Percentiles rank a stretch among this genome's conserved stretches.
These are phyloP conservation scores for Abscondita cerata DNA, from an alignment of 2,888 invertebrate species.

Conservation along the genomic window DNA sequence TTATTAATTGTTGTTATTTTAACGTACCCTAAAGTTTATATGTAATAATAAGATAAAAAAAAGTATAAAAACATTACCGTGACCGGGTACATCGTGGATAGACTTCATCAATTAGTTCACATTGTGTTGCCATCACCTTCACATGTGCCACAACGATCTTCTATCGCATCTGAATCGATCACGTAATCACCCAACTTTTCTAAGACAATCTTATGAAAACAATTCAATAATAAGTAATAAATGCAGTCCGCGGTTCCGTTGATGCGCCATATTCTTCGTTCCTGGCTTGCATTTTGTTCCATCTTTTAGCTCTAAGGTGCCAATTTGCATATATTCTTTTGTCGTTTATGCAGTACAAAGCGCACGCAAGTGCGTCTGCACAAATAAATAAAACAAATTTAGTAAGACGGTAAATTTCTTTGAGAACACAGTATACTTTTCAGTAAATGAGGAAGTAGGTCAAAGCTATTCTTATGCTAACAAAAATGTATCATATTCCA, in stretches of 20 bases:
- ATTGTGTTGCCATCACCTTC: slow-evolving; percentile 71
- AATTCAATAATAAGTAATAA: too few species aligned
- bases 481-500: slow-evolving; percentile 9
- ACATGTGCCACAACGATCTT: slow-evolving; percentile 73
- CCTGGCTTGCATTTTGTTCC: slow-evolving; percentile 70
- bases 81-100: slow-evolving; percentile 58
- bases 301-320: slow-evolving; percentile 66
- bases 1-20: slow-evolving; percentile 66
- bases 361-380: slow-evolving; percentile 64
- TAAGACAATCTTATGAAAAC: slow-evolving; percentile 47
- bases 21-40: slow-evolving; percentile 60
- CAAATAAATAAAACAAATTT: slow-evolving; percentile 6
- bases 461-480: neutral
- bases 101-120: slow-evolving; percentile 64
- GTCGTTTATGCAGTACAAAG: slow-evolving; percentile 68
- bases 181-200: slow-evolving; percentile 73
- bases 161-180: slow-evolving; percentile 68
- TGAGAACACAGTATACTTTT: too few species aligned
- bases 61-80: too few species aligned
- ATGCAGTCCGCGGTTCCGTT: too few species aligned
- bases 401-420: neutral
- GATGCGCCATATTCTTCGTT: slow-evolving; percentile 69
- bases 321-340: slow-evolving; percentile 64
- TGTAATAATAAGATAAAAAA: too few species aligned
- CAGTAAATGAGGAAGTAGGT: slow-evolving; percentile 1